A percentile compares a stretch with the other conserved stretches of the same genome.
Evolutionary conservation across 2,888 invertebrate genomes (phyloP).

Genomic region (Diplazon laetatorius): DNA sequence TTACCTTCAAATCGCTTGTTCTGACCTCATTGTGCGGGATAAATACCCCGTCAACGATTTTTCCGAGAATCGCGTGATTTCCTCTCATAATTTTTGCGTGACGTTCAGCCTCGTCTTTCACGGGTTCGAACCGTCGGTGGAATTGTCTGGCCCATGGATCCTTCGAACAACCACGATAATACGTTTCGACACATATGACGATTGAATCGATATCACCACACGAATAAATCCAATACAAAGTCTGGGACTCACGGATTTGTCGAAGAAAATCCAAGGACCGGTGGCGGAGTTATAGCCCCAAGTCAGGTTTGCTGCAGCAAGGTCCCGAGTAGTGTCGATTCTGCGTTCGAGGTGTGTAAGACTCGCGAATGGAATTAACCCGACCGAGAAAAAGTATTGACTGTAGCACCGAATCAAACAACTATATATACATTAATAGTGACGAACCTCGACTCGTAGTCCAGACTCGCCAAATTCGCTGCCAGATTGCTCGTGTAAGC

Average conservation of each 20-base stretch:
- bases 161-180: slow-evolving; percentile 61
- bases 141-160: slow-evolving; percentile 70
- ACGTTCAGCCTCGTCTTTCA: slow-evolving; percentile 59
- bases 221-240: too few species aligned
- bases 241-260: slow-evolving; percentile 68
- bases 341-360: slow-evolving; percentile 68
- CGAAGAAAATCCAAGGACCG: slow-evolving; percentile 69
- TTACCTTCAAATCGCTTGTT: slow-evolving; percentile 71
- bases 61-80: slow-evolving; percentile 75
- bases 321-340: slow-evolving; percentile 75
- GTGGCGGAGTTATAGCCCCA: slow-evolving; percentile 71
- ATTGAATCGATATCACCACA: neutral
- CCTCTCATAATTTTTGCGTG: slow-evolving; percentile 66
- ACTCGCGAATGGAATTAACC: too few species aligned
- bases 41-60: slow-evolving; percentile 72
- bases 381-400: slow-evolving; percentile 1
- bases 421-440: neutral
- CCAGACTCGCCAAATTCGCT: slow-evolving; percentile 73
- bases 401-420: neutral
- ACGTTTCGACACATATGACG: neutral
- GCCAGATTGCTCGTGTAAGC: slow-evolving; percentile 78
- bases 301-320: slow-evolving; percentile 73
- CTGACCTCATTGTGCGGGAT: slow-evolving; percentile 72
- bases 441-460: slow-evolving; percentile 75
- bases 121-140: slow-evolving; percentile 63